Conservation (phyloP, 2,113 vertebrate species). For the Chloebia gouldiae region DNA sequence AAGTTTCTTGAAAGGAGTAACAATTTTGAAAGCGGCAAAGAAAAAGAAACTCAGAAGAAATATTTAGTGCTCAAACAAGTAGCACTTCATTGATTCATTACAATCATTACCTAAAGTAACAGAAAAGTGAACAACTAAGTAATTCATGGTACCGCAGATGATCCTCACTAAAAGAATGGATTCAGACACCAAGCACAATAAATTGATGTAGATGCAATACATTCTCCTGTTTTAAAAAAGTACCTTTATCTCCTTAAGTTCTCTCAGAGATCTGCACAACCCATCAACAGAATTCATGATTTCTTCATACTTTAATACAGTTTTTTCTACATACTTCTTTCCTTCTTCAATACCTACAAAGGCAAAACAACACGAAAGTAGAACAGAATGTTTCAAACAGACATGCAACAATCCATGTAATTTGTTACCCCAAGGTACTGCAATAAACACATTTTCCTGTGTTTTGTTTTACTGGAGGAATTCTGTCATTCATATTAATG, state of each 20-base stretch:
- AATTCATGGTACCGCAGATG: background rate
- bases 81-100: background rate
- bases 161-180: background rate
- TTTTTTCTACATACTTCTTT: conserved; percentile 83
- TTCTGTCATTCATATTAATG: background rate
- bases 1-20: background rate
- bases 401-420: background rate
- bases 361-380: background rate
- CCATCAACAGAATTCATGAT: conserved; percentile 82
- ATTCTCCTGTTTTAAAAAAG: background rate
- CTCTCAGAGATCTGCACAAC: conserved; percentile 79
- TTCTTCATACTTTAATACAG: conserved; percentile 80
- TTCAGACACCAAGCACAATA: background rate
- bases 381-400: background rate
- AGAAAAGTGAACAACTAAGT: background rate
- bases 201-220: background rate
- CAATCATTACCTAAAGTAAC: background rate
- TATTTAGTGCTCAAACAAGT: background rate
- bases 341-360: conserved; percentile 85
- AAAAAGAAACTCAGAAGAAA: background rate
- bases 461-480: background rate
- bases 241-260: conserved; percentile 86
- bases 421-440: background rate
- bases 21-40: background rate
- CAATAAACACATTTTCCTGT: background rate